Base-by-base conservation (phyloP, 2,888 invertebrate genomes). In the Cacoxenus indagator region DNA sequence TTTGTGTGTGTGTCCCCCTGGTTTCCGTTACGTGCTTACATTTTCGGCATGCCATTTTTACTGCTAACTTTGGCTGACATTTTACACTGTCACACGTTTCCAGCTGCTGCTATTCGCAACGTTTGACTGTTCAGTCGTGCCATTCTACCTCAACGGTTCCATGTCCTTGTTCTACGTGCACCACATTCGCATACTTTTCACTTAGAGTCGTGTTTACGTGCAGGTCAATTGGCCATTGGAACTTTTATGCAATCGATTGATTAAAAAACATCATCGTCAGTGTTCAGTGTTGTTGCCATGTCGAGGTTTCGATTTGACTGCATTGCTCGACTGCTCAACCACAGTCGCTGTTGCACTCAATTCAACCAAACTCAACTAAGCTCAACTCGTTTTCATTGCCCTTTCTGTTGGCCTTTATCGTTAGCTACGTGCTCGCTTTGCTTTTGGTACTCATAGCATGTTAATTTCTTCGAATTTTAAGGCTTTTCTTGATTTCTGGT, bases 191-290 rank as follows among this genome's bases (percentile, higher is more conserved):
- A 70, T 68, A 73, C 69, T 65, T 17, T 65, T 61, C 43, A 37
- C 31, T 64, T 29, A 19, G 24, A 46, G 14, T 14, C 17, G 24
- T 48, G 31, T 24, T 55, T 59, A 22, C 24, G 66, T 43, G n/a
- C 59, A n/a, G 54, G 26, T 61, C 51, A 65, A 68, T 70, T 69
- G 65, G 65, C 64, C 65, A 65, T 67, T 69, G 67, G 46, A 62
- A 54, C 29, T 65, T 65, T 70, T 69, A 64, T 69, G 69, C 72
- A 51, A 68, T 72, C 72, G 68, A 72, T 72, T 72, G 72, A 70
- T 69, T 74, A 67, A 71, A 74, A 67, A 70, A 67, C 45, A 54
- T 65, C 65, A 22, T 27, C 51, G 26, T 19, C 31, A 37, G 37
- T 5, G n/a, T n/a, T 1, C 9, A 37, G 5, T 14, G 8, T 37